Evolutionary conservation across 2,113 vertebrate genomes (phyloP).

Genomic region (Antechinus stuartii): DNA sequence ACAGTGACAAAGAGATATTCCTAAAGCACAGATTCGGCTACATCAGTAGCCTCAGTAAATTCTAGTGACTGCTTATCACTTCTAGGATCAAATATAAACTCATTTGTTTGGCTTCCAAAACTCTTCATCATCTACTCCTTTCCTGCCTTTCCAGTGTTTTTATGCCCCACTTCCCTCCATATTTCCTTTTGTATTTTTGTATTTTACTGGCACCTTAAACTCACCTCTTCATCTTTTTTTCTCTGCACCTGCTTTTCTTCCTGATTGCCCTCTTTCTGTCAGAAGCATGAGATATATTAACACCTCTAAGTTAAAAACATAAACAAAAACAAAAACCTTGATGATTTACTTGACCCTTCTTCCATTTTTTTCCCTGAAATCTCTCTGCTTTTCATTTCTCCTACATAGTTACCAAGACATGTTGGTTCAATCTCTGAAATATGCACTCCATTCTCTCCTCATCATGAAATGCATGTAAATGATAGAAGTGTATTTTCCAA

Average conservation of each 20-base stretch:
- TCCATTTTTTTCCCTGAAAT: too few species aligned
- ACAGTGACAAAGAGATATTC: too few species aligned
- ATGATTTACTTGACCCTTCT: too few species aligned
- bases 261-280: background rate
- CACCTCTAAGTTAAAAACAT: background rate
- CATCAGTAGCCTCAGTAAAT: background rate
- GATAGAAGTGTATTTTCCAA: background rate
- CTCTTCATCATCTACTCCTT: background rate
- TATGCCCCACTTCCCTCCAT: background rate
- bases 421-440: background rate
- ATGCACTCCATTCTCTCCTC: background rate
- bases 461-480: background rate
- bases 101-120: background rate
- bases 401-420: background rate
- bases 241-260: background rate
- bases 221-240: background rate
- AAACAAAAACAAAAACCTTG: too few species aligned
- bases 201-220: background rate
- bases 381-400: too few species aligned
- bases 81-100: background rate
- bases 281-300: background rate
- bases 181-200: background rate
- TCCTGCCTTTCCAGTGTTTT: background rate
- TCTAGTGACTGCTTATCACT: background rate
- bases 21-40: too few species aligned